A percentile compares a stretch with the other conserved stretches of the same genome.
phyloP scores from a whole-genome alignment of 2,888 invertebrate species.

The Entomobrya multifasciata region DNA sequence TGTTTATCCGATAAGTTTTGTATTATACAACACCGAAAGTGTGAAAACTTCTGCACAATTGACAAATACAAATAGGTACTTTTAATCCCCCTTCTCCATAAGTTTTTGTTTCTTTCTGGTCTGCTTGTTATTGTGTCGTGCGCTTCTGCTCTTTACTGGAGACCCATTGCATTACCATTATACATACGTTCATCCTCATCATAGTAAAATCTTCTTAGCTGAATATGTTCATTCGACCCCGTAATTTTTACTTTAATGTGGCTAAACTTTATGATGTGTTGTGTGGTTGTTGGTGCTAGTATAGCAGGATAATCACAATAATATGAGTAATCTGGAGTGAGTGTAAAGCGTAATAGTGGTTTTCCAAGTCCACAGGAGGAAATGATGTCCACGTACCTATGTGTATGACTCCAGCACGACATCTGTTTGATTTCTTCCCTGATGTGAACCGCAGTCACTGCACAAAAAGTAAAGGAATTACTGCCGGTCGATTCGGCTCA shows the following conservation, averaged over 20 bases:
- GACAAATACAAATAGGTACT: constrained; percentile 33
- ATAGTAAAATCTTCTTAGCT: too few species aligned
- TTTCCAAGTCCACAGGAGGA: too few species aligned
- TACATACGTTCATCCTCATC: not conserved
- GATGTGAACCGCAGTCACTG: constrained; percentile 52
- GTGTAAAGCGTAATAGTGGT: constrained; percentile 14
- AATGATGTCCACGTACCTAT: too few species aligned
- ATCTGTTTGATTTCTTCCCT: constrained; percentile 59
- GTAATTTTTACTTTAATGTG: too few species aligned
- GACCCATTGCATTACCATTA: too few species aligned
- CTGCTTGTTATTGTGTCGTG: constrained; percentile 61
- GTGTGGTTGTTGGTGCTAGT: too few species aligned
- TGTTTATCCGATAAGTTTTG: constrained; percentile 55
- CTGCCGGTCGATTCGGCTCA: constrained; percentile 50
- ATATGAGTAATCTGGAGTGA: constrained; percentile 16
- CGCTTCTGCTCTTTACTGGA: too few species aligned
- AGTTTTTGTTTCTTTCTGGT: constrained; percentile 53
- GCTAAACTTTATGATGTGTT: too few species aligned
- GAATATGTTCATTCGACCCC: too few species aligned
- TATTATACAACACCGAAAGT: constrained; percentile 45
- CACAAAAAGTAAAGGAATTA: constrained; percentile 67
- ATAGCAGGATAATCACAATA: constrained; percentile 11
- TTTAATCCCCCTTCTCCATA: constrained; percentile 50
- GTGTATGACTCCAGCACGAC: constrained; percentile 36
- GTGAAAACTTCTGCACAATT: constrained; percentile 64